Percentiles rank a stretch among this genome's conserved stretches.
These are phyloP conservation scores for Stratiomys singularior DNA, from an alignment of 2,888 invertebrate genomes.

Conservation along the genomic window DNA sequence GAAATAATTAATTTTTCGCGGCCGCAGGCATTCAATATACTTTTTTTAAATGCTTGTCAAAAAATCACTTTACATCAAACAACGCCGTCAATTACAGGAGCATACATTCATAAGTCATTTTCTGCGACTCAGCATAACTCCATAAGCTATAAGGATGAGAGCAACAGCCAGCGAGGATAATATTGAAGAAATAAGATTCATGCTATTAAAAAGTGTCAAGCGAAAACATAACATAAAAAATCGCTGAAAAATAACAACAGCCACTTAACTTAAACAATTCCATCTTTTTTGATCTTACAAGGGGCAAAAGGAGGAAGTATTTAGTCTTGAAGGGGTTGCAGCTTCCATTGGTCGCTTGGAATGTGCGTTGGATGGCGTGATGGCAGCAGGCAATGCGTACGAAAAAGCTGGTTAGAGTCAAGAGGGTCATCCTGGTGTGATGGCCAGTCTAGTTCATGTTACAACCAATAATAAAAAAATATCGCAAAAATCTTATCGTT, in stretches of 20 bases:
- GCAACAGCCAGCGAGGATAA: not conserved
- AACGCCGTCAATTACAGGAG: too few species aligned
- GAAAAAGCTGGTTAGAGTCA: not conserved
- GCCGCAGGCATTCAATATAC: too few species aligned
- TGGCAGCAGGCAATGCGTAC: not conserved
- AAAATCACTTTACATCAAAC: too few species aligned
- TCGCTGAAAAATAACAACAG: constrained; percentile 17
- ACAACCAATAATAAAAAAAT: constrained; percentile 7
- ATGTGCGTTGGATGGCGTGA: too few species aligned
- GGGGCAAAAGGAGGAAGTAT: not conserved
- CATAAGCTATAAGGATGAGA: too few species aligned
- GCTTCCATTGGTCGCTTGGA: not conserved
- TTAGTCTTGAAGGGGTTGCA: constrained; percentile 11
- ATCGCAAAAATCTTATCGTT: constrained; percentile 20
- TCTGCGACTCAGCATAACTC: too few species aligned
- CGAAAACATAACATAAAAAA: not conserved
- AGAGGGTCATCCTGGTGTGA: too few species aligned
- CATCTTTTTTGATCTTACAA: not conserved
- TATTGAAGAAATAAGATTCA: constrained; percentile 24
- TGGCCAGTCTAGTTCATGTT: not conserved
- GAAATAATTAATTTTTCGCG: too few species aligned
- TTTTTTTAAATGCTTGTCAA: too few species aligned
- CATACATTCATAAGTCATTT: too few species aligned
- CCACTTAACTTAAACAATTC: constrained; percentile 20
- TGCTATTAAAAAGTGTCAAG: constrained; percentile 36